A percentile compares a stretch with the other conserved stretches of the same genome.
These are phyloP conservation scores for Styela plicata DNA, from an alignment of 23 tunicate species.

Conservation along the genomic window DNA sequence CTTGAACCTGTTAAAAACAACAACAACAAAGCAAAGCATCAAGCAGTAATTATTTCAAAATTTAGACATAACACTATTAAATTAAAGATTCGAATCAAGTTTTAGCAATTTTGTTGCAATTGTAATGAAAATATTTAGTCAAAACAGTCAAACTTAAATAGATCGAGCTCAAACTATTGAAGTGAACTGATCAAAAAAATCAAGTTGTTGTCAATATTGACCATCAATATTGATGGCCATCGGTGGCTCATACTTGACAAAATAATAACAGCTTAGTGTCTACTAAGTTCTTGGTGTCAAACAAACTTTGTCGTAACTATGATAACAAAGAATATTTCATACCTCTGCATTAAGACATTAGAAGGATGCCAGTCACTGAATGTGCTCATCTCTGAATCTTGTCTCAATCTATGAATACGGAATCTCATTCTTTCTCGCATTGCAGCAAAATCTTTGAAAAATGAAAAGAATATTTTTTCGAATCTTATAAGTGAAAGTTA, in stretches of 20 bases:
- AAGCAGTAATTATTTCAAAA: conserved; percentile 14
- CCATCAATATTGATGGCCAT: no score
- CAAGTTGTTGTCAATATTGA: no score
- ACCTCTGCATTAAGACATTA: conserved; percentile 36
- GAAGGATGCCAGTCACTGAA: conserved; percentile 71
- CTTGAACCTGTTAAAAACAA: conserved; percentile 2
- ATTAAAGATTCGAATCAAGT: no score
- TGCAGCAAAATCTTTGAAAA: conserved; percentile 4
- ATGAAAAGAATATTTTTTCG: background rate
- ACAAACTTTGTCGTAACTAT: background rate
- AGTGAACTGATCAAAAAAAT: no score
- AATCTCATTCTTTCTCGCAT: conserved; percentile 27
- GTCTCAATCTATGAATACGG: conserved; percentile 23
- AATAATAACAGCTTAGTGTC: no score
- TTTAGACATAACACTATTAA: background rate
- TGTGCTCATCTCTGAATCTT: conserved; percentile 90
- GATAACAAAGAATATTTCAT: background rate
- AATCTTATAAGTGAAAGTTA: no score
- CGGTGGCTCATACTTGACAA: no score
- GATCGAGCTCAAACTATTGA: no score
- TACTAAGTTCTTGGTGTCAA: no score
- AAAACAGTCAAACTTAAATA: no score
- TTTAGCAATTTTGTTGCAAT: no score
- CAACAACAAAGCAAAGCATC: background rate
- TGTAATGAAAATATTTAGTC: no score